These are phyloP conservation scores for Andrena trimmerana DNA, from an alignment of 2,888 invertebrate species.

Conservation along the genomic window DNA sequence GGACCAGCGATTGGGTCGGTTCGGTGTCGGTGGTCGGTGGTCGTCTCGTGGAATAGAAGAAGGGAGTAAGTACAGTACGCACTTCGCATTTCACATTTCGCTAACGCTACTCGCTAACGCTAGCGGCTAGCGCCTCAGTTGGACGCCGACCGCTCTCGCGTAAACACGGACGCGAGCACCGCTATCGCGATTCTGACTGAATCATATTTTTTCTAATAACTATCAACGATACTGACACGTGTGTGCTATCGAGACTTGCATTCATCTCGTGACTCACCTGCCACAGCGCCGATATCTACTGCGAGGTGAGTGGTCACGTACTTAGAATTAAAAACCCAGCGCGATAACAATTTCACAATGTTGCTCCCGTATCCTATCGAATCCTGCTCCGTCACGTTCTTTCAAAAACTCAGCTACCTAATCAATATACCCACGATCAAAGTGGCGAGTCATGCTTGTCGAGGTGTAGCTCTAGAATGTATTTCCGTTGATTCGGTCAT, in stretches of 20 bases:
- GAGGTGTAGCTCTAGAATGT: background rate
- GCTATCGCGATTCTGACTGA: background rate
- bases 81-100: conserved; percentile 3
- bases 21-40: background rate
- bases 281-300: background rate
- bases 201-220: background rate
- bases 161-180: background rate
- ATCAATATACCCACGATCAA: background rate
- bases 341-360: background rate
- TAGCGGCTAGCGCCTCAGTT: conserved; percentile 50
- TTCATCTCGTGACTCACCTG: background rate
- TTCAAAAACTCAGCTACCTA: background rate
- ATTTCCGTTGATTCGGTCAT: too few species aligned
- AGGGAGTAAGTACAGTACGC: conserved; percentile 37
- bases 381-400: background rate
- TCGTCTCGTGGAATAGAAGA: conserved; percentile 48
- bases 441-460: background rate
- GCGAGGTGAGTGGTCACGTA: background rate
- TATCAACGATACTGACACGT: too few species aligned
- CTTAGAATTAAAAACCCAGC: background rate
- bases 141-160: conserved; percentile 44
- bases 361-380: background rate
- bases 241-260: background rate
- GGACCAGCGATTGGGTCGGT: background rate
- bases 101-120: too few species aligned